Base-by-base conservation (phyloP, 2,113 vertebrate species). In the Caloenas nicobarica region DNA sequence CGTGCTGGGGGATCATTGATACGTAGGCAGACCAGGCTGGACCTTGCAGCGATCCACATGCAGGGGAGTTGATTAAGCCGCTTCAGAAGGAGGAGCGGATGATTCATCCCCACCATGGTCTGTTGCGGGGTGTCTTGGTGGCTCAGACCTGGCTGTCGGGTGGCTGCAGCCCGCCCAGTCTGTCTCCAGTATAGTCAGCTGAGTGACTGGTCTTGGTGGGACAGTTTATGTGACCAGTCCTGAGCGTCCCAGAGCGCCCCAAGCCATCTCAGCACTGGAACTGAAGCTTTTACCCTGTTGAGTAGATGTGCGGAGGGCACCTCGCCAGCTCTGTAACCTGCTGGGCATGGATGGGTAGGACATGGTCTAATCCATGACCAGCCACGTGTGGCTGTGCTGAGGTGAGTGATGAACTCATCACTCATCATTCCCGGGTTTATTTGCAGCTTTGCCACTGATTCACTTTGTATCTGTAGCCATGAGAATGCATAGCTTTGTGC, bases 371-470 rank as follows among this genome's bases (percentile, higher is more conserved):
- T 18, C 69, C 73, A 9, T 25, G 57, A 24, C 64, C 44, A 42
- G 73, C n/a, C 28, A 0, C 1, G 1, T 10, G 53, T 7, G 36
- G n/a, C 74, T 73, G 4, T 69, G 77, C 81, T 60, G 85, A 54
- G 88, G 80, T 81, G 77, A 60, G 70, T 79, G 80, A 73, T 77
- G 80, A 94, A 60, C 86, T 88, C 82, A 77, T 86, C 92, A 38
- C 72, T n/a, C 57, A 6, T 11, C 46, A 64, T 83, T 74, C 71
- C 64, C 1, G 5, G 72, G 72, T 90, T 91, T 91, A 44, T 88
- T 90, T 89, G 86, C 88, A 74, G 79, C 93, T 89, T 89, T 91
- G 85, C 89, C 64, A 58, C 72, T 71, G 93, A 88, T 90, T 83
- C 5, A 7, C 86, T 95, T 88, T 80, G 91, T 93, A 53, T 88